These are phyloP conservation scores for Dascillus cervinus DNA, from an alignment of 2,888 invertebrate genomes.

Conservation along the genomic window DNA sequence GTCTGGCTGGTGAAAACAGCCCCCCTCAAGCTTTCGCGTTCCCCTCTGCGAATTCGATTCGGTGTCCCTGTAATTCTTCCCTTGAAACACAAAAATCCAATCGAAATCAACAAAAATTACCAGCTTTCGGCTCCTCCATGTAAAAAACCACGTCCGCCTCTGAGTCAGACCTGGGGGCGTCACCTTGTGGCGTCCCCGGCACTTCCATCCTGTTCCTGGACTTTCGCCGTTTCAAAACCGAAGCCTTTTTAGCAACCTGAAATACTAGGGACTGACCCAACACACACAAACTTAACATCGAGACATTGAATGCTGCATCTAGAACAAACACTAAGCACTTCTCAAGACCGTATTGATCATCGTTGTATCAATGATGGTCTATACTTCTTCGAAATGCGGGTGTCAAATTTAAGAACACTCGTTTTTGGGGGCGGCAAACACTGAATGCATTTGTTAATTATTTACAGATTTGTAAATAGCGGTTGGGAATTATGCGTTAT, in stretches of 20 bases:
- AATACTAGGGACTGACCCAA: constrained; percentile 61
- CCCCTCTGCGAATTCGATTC: constrained; percentile 43
- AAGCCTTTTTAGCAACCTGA: constrained; percentile 68
- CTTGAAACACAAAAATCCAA: too few relatives aligned
- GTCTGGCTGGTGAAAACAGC: constrained; percentile 52
- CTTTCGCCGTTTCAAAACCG: constrained; percentile 62
- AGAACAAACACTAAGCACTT: too few relatives aligned
- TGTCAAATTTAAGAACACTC: too few relatives aligned
- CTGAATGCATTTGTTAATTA: too few relatives aligned
- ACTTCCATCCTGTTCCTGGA: constrained; percentile 59
- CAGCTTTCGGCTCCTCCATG: constrained; percentile 55
- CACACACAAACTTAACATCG: constrained; percentile 41
- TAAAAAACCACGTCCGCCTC: constrained; percentile 59
- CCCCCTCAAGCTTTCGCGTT: constrained; percentile 40
- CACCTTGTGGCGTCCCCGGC: constrained; percentile 29
- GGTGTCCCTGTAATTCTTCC: constrained; percentile 34
- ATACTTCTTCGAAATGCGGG: too few relatives aligned
- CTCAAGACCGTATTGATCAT: too few relatives aligned
- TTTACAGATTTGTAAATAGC: too few relatives aligned
- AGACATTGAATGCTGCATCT: constrained; percentile 42
- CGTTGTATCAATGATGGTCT: too few relatives aligned
- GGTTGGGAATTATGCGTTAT: too few relatives aligned
- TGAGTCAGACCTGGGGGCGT: constrained; percentile 43
- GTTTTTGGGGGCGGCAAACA: too few relatives aligned
- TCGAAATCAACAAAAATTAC: constrained; percentile 36